Evolutionary conservation across 1,140 invertebrate species (phyloP), one percentile per base, ranked within the genome.

Genomic region (Achatina immaculata): DNA sequence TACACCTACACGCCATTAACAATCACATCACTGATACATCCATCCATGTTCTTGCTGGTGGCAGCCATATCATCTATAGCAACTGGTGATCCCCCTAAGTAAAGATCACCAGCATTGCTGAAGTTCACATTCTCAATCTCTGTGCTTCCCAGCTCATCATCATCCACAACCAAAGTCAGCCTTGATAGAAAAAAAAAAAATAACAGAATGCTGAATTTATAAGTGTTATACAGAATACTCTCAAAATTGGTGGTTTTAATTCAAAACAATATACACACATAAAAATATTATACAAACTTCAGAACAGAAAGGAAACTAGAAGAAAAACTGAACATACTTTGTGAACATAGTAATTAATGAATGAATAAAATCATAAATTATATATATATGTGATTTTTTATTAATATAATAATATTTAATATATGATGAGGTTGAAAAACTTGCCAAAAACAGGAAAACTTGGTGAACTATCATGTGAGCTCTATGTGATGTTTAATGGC

Each of bases 11-110:
- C 92, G 83, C 95, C 94, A 88, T 96, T 95, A 81, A 96, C 94
- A 78, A 96, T 94, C 28, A 95, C 93, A 91, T 97, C 95, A 84
- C 94, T 94, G 34, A 97, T 94, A 9, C 95, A 94, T 42, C 96
- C 96, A 78, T 93, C 92, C 11, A 95, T 90, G 69, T 92, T 92
- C 65, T 90, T 85, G 34, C 87, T 91, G 0, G 93, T 93, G 0
- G 92, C 91, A 6, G 93, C 92, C 88, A 93, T 92, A 45, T 92
- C 92, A 14, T 92, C 91, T 58, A 92, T 91, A 75, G 92, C 92
- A 21, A 93, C 92, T 0, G 93, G 94, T 21, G 94, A 88, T 0
- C 95, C 95, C 55, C 95, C 95, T 82, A 96, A 92, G 87, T 90
- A 93, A n/a, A 93, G 83, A 2, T 92, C 89, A 45, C 90, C 89